These are phyloP conservation scores for Subacronicta megacephala DNA, from an alignment of 2,888 invertebrate species.

Conservation along the genomic window DNA sequence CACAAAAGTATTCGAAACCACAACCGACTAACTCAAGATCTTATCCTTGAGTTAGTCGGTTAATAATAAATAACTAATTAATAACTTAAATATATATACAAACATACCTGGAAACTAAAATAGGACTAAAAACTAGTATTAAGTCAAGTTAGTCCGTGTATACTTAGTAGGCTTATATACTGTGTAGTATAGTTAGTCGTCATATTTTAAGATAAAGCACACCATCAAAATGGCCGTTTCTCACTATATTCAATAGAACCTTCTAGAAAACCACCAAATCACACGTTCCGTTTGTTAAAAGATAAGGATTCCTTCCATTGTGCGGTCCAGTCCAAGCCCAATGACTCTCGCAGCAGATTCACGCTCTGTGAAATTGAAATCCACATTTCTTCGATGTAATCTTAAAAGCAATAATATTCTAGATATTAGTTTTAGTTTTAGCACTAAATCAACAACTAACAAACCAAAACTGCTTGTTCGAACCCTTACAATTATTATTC, in stretches of 20 bases:
- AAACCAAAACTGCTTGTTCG: slow-evolving; percentile 23
- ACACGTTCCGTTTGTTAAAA: background rate
- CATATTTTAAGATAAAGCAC: too few relatives aligned
- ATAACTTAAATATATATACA: too few relatives aligned
- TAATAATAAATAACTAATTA: too few relatives aligned
- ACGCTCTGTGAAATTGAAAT: slow-evolving; percentile 12
- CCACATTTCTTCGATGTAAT: slow-evolving; percentile 22
- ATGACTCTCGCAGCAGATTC: slow-evolving; percentile 2
- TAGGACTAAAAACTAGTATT: too few relatives aligned
- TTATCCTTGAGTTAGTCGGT: too few relatives aligned
- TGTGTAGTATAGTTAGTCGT: too few relatives aligned
- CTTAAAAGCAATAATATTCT: slow-evolving; percentile 24
- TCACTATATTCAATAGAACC: background rate
- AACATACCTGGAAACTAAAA: too few relatives aligned
- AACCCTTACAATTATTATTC: slow-evolving; percentile 56
- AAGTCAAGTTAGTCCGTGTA: too few relatives aligned
- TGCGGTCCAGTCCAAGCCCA: background rate
- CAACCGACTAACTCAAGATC: too few relatives aligned
- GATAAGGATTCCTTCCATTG: slow-evolving; percentile 1
- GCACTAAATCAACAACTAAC: slow-evolving; percentile 39
- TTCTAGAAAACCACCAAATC: background rate
- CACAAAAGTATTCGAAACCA: too few relatives aligned
- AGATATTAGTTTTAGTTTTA: slow-evolving; percentile 28
- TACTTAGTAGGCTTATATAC: too few relatives aligned
- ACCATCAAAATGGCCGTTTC: too few relatives aligned